These are phyloP conservation scores for Tryphoninae sp. DNA, from an alignment of 2,888 invertebrate species.

Conservation along the genomic window DNA sequence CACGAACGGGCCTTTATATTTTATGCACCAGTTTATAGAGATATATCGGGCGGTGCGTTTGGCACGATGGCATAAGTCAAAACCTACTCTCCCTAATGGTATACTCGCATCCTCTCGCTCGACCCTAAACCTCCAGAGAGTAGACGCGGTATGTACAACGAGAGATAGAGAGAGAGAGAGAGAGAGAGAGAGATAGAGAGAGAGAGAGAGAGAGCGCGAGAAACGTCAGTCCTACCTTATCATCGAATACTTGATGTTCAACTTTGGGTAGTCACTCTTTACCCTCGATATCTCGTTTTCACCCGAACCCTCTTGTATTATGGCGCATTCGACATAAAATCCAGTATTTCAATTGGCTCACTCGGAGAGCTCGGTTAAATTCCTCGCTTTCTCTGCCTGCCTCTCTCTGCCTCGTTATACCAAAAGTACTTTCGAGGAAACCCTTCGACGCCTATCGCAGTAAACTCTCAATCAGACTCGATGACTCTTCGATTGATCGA, in stretches of 20 bases:
- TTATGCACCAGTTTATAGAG: conserved; percentile 77
- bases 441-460: conserved; percentile 23
- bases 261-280: conserved; percentile 40
- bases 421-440: conserved; percentile 32
- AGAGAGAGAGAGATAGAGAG: conserved; percentile 16
- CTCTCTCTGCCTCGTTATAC: conserved; percentile 23
- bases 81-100: conserved; percentile 80
- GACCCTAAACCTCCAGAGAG: conserved; percentile 61
- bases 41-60: conserved; percentile 74
- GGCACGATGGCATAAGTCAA: conserved; percentile 78
- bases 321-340: conserved; percentile 71
- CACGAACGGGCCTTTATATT: conserved; percentile 69
- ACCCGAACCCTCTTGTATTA: conserved; percentile 30
- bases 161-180: conserved; percentile 8
- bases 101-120: conserved; percentile 60
- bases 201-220: conserved; percentile 24
- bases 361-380: conserved; percentile 17
- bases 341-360: conserved; percentile 73
- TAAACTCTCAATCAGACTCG: conserved; percentile 47
- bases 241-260: conserved; percentile 48
- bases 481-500: conserved; percentile 45
- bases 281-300: conserved; percentile 24
- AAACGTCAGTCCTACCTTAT: conserved; percentile 9
- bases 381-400: conserved; percentile 12
- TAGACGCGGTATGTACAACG: conserved; percentile 6